phyloP scores from a whole-genome alignment of 1,140 invertebrate genomes.

The Cepaea nemoralis region DNA sequence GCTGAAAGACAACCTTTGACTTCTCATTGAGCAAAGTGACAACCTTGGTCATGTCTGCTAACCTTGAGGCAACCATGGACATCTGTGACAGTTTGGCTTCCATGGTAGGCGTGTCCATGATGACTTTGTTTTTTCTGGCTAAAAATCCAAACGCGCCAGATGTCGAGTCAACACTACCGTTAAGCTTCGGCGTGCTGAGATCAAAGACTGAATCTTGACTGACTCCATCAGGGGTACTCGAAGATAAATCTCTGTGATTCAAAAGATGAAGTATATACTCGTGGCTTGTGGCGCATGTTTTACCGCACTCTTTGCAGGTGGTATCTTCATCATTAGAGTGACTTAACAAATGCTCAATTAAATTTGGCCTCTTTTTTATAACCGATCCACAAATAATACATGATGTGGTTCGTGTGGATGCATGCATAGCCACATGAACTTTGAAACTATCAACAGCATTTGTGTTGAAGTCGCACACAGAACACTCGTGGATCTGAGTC shows the following conservation, averaged over 20 bases:
- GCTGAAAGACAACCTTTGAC: conserved; percentile 13
- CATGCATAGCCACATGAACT: conserved; percentile 33
- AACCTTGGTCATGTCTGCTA: conserved; percentile 27
- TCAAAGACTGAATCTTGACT: neutral
- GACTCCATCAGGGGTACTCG: neutral
- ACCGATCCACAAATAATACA: conserved; percentile 31
- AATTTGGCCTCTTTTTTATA: neutral
- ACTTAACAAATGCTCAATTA: conserved; percentile 24
- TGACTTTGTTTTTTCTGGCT: conserved; percentile 12
- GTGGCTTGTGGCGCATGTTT: conserved; percentile 10
- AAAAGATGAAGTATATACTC: conserved; percentile 28
- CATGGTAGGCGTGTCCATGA: conserved; percentile 24
- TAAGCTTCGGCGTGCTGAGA: neutral
- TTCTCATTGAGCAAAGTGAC: conserved; percentile 20
- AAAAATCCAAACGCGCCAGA: neutral
- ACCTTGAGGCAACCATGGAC: neutral
- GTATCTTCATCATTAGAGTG: neutral
- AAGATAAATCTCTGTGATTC: conserved; percentile 2
- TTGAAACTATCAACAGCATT: conserved; percentile 32
- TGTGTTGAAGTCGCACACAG: conserved; percentile 7
- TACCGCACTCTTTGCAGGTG: conserved; percentile 18
- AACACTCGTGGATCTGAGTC: neutral
- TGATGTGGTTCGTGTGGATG: neutral
- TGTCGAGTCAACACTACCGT: neutral
- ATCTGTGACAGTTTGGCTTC: conserved; percentile 14